Evolutionary conservation across 2,888 invertebrate genomes (phyloP), one percentile per base, ranked within the genome.

Genomic region (Drosophila mimica): DNA sequence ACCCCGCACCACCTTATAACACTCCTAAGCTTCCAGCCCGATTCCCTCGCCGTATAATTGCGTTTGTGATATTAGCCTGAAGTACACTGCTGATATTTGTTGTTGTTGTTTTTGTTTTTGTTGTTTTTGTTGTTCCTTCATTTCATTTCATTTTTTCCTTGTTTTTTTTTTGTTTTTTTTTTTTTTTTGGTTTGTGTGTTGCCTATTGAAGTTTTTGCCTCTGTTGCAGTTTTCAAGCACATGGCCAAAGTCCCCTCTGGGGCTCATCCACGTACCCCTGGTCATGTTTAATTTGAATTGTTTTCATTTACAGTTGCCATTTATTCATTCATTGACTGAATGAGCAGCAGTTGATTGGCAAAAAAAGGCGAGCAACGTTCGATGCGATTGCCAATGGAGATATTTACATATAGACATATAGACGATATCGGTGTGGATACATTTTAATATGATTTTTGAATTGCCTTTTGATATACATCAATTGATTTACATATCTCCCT

Each of bases 261-360:
- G 25, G 9, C 28, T 11, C 54, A 28, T 31, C 30, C 25, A 53
- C 20, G 17, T 48, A 15, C 31, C 46, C 52, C 61, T 70, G 82
- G 54, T 67, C 86, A 79, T 79, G 89, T 83, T 88, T 89, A 88
- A 88, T 89, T 89, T 88, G 88, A 89, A 88, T 88, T 88, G 90
- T 88, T 88, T 89, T 88, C 88, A 88, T 85, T 89, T 85, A 88
- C 89, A 88, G 89, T 88, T 89, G 88, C 89, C 86, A 89, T 83
- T 85, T 81, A 82, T 88, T 82, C 81, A 81, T 82, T 78, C 81
- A 89, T 56, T 38, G 36, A 78, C 64, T 74, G 70, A 74, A 72
- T 83, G 74, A 63, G 82, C 62, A 63, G 65, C 81, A 82, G 75
- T 82, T 82, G 84, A 85, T 88, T 88, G 89, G 83, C 74, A 81